Conservation (phyloP, 2,888 invertebrate genomes). For the Neuroscelio doddi region DNA sequence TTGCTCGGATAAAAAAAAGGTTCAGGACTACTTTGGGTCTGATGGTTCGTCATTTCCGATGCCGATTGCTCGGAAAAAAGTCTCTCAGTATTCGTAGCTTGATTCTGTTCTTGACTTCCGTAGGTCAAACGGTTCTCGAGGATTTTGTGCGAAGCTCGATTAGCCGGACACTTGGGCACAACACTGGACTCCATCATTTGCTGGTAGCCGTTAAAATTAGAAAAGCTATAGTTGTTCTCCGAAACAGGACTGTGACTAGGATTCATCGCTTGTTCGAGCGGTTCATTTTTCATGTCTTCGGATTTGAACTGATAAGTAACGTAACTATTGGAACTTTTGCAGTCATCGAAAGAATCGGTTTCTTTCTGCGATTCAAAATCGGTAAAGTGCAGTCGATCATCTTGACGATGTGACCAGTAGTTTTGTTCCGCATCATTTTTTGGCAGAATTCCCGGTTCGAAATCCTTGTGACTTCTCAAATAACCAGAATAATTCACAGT, state of each 20-base stretch:
- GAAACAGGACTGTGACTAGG: conserved; percentile 60
- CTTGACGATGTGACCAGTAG: conserved; percentile 56
- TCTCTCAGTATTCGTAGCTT: conserved; percentile 47
- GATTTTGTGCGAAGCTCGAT: conserved; percentile 47
- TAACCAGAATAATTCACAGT: conserved; percentile 49
- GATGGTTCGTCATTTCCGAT: conserved; percentile 43
- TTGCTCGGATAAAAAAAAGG: conserved; percentile 60
- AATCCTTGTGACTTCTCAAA: conserved; percentile 46
- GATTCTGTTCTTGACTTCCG: conserved; percentile 45
- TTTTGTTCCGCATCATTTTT: conserved; percentile 51
- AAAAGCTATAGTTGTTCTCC: conserved; percentile 46
- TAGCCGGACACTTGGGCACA: conserved; percentile 29
- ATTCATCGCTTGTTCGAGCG: conserved; percentile 47
- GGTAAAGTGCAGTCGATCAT: conserved; percentile 53
- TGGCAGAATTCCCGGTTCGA: conserved; percentile 30
- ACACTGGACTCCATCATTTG: conserved; percentile 44
- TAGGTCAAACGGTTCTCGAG: conserved; percentile 59
- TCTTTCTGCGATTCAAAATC: conserved; percentile 56
- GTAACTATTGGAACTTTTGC: conserved; percentile 21
- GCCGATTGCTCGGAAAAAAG: conserved; percentile 51
- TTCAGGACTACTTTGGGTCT: conserved; percentile 60
- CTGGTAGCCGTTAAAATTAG: conserved; percentile 53
- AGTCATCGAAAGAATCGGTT: conserved; percentile 20
- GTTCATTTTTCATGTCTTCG: conserved; percentile 47
- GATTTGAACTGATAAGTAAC: conserved; percentile 36